phyloP scores from a whole-genome alignment of 2,797 vertebrate genomes.

The Aldrovandia affinis region DNA sequence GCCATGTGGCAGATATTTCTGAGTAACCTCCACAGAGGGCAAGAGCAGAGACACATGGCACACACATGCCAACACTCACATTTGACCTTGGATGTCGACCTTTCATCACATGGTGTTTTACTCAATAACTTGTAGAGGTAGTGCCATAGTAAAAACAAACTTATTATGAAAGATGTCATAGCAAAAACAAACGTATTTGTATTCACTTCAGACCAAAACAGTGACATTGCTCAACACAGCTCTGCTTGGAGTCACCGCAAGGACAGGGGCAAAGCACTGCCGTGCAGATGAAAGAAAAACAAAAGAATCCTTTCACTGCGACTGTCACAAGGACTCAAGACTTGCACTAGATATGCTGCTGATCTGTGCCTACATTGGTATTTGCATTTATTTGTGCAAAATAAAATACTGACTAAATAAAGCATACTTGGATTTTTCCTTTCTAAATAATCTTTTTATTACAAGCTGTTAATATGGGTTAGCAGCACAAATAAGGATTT shows the following conservation, averaged over 20 bases:
- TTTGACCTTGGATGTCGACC: not conserved
- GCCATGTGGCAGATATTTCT: constrained; percentile 47
- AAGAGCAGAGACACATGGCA: constrained; percentile 37
- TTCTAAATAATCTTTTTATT: not conserved
- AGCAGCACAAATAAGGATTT: no score
- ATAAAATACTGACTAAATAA: not conserved
- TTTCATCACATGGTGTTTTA: not conserved
- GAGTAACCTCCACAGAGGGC: constrained; percentile 51
- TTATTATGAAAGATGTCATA: not conserved
- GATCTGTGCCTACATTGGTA: not conserved
- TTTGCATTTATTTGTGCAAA: not conserved
- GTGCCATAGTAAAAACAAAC: no score
- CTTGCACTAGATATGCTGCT: not conserved
- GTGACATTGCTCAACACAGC: not conserved
- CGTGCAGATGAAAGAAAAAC: not conserved
- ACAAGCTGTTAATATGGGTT: not conserved
- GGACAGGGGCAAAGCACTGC: not conserved
- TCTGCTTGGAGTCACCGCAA: not conserved
- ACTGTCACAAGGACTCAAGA: no score
- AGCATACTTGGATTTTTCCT: not conserved
- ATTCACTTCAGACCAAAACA: not conserved
- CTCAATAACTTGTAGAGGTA: not conserved
- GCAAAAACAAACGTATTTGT: not conserved
- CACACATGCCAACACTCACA: not conserved
- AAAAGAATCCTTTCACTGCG: not conserved